Evolutionary conservation across 2,797 vertebrate species (phyloP).

Genomic region (Echiichthys vipera): DNA sequence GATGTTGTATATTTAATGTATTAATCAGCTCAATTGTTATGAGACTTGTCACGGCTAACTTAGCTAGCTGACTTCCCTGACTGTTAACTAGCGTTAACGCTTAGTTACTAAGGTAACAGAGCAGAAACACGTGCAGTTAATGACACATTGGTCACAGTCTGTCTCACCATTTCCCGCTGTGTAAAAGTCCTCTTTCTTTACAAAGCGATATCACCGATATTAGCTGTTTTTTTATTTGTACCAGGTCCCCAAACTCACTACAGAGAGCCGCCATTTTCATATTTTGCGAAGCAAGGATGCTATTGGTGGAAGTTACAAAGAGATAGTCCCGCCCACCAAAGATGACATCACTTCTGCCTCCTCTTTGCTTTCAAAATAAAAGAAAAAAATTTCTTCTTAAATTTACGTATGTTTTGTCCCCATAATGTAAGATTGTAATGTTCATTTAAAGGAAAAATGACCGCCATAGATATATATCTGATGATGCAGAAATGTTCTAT

Average conservation of each 20-base stretch:
- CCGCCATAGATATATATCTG: too few species aligned
- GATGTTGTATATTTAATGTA: neutral
- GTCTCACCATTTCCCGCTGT: constrained; percentile 95
- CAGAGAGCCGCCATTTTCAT: constrained; percentile 84
- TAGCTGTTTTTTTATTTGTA: constrained; percentile 94
- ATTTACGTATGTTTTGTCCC: too few species aligned
- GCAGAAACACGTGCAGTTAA: neutral
- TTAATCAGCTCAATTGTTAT: neutral
- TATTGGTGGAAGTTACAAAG: constrained; percentile 64
- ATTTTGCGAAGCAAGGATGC: constrained; percentile 43
- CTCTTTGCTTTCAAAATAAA: neutral
- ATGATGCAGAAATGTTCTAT: too few species aligned
- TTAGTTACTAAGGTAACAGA: neutral
- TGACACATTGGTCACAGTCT: neutral
- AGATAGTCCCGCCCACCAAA: neutral
- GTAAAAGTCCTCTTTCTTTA: constrained; percentile 93
- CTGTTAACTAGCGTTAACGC: neutral
- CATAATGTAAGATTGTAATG: too few species aligned
- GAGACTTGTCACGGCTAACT: constrained; percentile 45
- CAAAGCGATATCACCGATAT: constrained; percentile 91
- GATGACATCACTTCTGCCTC: constrained; percentile 31
- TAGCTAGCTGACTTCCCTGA: constrained; percentile 52
- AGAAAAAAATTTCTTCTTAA: too few species aligned
- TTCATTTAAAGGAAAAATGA: too few species aligned
- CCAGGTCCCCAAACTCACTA: constrained; percentile 89